Evolutionary conservation across 2,797 vertebrate species (phyloP).

Genomic region (Rhadinocentrus ornatus): DNA sequence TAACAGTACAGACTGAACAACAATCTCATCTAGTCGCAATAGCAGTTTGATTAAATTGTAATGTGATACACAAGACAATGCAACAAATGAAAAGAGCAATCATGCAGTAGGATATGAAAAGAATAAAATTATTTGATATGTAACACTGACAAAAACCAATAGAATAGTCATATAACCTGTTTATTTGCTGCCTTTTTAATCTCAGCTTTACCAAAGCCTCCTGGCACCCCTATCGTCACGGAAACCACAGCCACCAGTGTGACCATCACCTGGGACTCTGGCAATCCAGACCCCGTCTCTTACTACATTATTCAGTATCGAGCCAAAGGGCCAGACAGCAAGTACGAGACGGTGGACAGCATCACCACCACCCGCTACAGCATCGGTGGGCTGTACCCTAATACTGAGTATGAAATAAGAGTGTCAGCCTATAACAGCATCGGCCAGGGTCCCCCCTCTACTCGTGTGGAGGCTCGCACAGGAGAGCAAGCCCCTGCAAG

Average conservation of each 20-base stretch:
- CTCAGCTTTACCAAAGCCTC: constrained; percentile 95
- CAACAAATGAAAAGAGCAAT: not conserved
- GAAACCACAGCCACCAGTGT: constrained; percentile 98
- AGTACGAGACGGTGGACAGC: constrained; percentile 95
- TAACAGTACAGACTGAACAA: not conserved
- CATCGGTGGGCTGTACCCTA: constrained; percentile 97
- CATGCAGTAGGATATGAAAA: not conserved
- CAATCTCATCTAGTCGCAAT: not conserved
- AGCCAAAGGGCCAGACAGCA: constrained; percentile 94
- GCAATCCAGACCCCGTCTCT: constrained; percentile 95
- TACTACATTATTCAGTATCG: constrained; percentile 98
- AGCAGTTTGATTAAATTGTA: not conserved
- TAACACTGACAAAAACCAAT: not conserved
- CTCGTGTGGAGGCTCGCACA: constrained; percentile 92
- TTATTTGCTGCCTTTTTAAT: constrained; percentile 24
- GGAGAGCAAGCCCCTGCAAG: constrained; percentile 97
- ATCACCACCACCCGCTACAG: constrained; percentile 99
- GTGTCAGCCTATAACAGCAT: constrained; percentile 97
- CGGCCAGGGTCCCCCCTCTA: constrained; percentile 93
- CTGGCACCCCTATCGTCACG: constrained; percentile 92
- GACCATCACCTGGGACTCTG: constrained; percentile 99
- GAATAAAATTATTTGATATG: not conserved
- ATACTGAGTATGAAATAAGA: constrained; percentile 96
- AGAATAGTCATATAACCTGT: not conserved
- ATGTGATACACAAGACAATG: not conserved